phyloP scores from a whole-genome alignment of 2,888 invertebrate species.

The Machimus atricapillus region DNA sequence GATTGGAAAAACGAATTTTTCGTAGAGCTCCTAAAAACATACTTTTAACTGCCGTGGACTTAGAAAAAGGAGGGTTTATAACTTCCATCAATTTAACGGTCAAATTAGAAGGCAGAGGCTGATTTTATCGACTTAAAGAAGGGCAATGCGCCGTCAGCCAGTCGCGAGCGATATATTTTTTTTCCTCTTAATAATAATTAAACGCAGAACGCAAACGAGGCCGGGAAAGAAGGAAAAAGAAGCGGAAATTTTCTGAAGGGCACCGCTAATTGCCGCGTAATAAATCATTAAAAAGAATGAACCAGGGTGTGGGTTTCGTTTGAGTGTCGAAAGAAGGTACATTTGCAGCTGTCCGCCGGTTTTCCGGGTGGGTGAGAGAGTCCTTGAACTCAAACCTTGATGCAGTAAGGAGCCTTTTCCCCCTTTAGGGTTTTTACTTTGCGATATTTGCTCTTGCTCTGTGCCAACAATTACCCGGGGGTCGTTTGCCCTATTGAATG shows the following conservation, averaged over 20 bases:
- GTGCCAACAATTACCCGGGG: neutral
- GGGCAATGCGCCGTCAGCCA: neutral
- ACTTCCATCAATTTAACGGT: neutral
- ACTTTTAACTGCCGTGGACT: neutral
- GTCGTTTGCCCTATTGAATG: conserved; percentile 31
- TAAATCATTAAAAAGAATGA: neutral
- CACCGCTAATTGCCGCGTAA: neutral
- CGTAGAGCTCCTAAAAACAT: neutral
- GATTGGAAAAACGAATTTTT: neutral
- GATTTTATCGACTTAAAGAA: neutral
- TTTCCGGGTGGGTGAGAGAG: neutral
- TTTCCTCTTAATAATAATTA: neutral
- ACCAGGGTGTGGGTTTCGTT: neutral
- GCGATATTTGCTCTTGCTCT: neutral
- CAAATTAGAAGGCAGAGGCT: neutral
- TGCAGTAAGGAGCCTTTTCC: neutral
- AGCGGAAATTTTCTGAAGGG: neutral
- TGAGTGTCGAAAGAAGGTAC: neutral
- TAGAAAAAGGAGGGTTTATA: neutral
- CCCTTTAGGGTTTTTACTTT: neutral
- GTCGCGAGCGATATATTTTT: neutral
- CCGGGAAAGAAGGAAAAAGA: neutral
- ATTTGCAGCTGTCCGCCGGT: neutral
- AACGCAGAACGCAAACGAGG: neutral
- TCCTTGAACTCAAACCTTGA: conserved; percentile 5